Evolutionary conservation across 2,797 vertebrate genomes (phyloP).

Genomic region (Falco rusticolus): DNA sequence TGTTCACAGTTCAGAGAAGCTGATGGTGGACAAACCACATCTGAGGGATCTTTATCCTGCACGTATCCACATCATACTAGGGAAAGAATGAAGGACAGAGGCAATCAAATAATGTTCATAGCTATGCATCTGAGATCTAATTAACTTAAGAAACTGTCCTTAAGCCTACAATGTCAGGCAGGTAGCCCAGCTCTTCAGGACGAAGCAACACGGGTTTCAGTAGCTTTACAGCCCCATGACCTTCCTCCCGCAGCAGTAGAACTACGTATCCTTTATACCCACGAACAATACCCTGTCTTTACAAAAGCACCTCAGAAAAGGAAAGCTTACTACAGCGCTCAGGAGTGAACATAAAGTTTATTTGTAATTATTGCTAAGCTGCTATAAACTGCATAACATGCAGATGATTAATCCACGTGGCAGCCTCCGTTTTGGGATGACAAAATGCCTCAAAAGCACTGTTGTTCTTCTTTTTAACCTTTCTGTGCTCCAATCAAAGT

Average conservation of each 20-base stretch:
- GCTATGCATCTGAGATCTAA: slow-evolving; percentile 6
- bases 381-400: neutral
- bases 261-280: neutral
- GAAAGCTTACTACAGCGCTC: neutral
- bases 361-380: neutral
- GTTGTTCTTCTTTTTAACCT: slow-evolving; percentile 6
- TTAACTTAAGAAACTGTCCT: neutral
- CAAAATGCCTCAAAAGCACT: slow-evolving; percentile 3
- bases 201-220: neutral
- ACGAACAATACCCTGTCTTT: neutral
- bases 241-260: neutral
- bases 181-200: neutral
- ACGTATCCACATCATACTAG: neutral
- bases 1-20: neutral
- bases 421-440: neutral
- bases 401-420: slow-evolving; percentile 8
- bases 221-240: neutral
- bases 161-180: neutral
- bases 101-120: neutral
- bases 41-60: neutral
- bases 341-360: neutral
- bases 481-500: neutral
- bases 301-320: slow-evolving; percentile 2
- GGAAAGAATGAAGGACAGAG: neutral
- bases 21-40: neutral